These are phyloP conservation scores for Portevinia maculata DNA, from an alignment of 2,888 invertebrate genomes.

Conservation along the genomic window DNA sequence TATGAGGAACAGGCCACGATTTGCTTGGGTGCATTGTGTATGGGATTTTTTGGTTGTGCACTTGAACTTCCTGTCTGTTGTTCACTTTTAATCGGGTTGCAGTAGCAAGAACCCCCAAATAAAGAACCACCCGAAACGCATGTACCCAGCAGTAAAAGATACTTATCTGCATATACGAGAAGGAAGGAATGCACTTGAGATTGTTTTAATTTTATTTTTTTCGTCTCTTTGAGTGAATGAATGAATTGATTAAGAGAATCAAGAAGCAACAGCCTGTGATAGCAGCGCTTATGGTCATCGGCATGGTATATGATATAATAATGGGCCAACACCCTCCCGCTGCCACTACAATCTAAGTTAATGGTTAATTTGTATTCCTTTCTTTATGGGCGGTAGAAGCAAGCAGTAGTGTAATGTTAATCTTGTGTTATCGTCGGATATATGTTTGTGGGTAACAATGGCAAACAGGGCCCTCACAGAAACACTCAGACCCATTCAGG, in stretches of 20 bases:
- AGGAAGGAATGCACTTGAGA: conserved; percentile 45
- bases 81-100: conserved; percentile 55
- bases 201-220: conserved; percentile 35
- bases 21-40: conserved; percentile 9
- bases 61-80: conserved; percentile 72
- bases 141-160: conserved; percentile 26
- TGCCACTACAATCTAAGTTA: conserved; percentile 17
- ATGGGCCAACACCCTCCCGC: conserved; percentile 6
- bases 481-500: conserved; percentile 24
- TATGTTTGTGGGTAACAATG: not conserved
- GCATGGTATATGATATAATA: conserved; percentile 29
- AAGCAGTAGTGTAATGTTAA: conserved; percentile 36
- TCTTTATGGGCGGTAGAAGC: conserved; percentile 45
- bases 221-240: conserved; percentile 15
- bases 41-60: conserved; percentile 29
- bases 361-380: conserved; percentile 48
- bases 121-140: conserved; percentile 18
- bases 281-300: conserved; percentile 17
- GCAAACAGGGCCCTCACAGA: not conserved
- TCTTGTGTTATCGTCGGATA: conserved; percentile 55
- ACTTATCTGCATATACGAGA: conserved; percentile 30
- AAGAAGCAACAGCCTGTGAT: conserved; percentile 33
- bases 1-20: conserved; percentile 36
- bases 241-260: conserved; percentile 47
- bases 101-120: conserved; percentile 49